Conservation (phyloP, 2,888 invertebrate species). For the Pyrocoelia pectoralis region DNA sequence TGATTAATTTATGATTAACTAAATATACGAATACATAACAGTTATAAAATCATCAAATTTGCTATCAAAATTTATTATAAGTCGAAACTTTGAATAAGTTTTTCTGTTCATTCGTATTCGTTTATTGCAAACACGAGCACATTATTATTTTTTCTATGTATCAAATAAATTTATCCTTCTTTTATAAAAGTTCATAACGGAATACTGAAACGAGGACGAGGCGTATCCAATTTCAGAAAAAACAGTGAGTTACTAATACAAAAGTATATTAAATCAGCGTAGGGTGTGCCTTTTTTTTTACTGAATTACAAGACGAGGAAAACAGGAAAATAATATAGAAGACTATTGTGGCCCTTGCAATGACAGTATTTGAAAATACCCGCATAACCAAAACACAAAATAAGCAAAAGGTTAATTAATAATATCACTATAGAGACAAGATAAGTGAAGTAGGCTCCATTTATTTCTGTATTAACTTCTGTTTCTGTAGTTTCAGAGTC, state of each 20-base stretch:
- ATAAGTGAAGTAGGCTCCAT: slow-evolving; percentile 22
- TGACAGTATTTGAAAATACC: not conserved
- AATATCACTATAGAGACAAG: not conserved
- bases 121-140: too few species aligned
- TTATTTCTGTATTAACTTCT: slow-evolving; percentile 26
- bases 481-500: slow-evolving; percentile 30
- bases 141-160: too few species aligned
- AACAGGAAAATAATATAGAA: not conserved
- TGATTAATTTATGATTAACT: too few species aligned
- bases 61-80: too few species aligned
- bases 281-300: not conserved
- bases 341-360: too few species aligned
- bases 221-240: not conserved
- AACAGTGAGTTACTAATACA: not conserved
- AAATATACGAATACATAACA: too few species aligned
- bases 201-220: not conserved
- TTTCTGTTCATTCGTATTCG: too few species aligned
- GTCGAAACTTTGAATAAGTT: too few species aligned
- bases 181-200: too few species aligned
- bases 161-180: too few species aligned
- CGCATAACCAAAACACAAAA: not conserved
- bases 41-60: too few species aligned
- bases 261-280: not conserved
- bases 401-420: not conserved
- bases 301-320: not conserved